Base-by-base conservation (phyloP, 2,113 vertebrate genomes). In the Scytalopus superciliaris region DNA sequence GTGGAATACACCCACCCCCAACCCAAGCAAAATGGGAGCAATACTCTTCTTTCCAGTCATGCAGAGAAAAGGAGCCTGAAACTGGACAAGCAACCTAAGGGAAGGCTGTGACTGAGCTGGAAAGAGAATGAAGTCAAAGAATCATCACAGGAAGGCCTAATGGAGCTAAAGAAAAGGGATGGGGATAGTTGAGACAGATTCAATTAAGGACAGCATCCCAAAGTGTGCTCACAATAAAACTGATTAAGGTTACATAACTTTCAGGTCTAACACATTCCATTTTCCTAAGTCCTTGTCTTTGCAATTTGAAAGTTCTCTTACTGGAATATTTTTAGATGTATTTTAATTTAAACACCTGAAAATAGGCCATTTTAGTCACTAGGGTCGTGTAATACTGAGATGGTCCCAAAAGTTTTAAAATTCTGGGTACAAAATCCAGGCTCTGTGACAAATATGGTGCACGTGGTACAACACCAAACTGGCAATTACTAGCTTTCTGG, bases 271-370 rank as follows among this genome's bases (percentile, higher is more conserved):
- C 9, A 75, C n/a, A 55, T 84, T 19, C n/a, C 11, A 27, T 19
- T 91, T 93, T 91, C 64, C 53, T 2, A 74, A 66, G 64, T 47
- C 73, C 42, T 78, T 95, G 84, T 84, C 64, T 87, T 94, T 75
- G 16, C 86, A 74, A 77, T 22, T 62, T 74, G 78, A 42, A 91
- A 24, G 12, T 78, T 82, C 15, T 81, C 23, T 30, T 47, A 45
- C 31, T 49, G 16, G 47, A 33, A 27, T 75, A 77, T 62, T 95
- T 89, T 78, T 14, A 44, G 47, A 81, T 52, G 8, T 35, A 37
- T 89, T 93, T 77, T 84, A 84, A 78, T 89, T 93, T 77, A 27
- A 42, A 55, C 16, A 27, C n/a, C 10, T 89, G 69, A 82, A 96
- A 94, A 84, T 68, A 89, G 84, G 84, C 9, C 77, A 47, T 59